Evolutionary conservation across 1,140 invertebrate genomes (phyloP), one percentile per base, ranked within the genome.

Genomic region (Papilio dardanus): DNA sequence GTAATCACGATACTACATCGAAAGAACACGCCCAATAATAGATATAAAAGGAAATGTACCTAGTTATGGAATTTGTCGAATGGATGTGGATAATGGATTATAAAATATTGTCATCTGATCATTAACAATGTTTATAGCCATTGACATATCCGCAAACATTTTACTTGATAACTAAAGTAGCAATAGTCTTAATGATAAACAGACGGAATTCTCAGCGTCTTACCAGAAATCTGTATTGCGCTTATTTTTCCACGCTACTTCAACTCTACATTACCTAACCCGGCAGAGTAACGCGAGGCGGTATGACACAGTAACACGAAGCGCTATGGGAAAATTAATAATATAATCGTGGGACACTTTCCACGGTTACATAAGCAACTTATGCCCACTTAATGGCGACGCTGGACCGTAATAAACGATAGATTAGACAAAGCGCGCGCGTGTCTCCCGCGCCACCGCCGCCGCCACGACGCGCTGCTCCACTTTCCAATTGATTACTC

Each of bases 321-420:
- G 10, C 71, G 33, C 71, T 73, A 73, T 73, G 71, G 71, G 71
- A 73, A 73, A 73, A 73, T 73, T 73, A 73, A 35, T 73, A 73
- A 73, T 73, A 31, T 30, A 16, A 50, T 35, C 71, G 50, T 58
- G 71, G 46, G 35, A 73, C 71, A 58, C 71, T 73, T 73, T 73
- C 71, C 71, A 73, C 71, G 46, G 28, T 73, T 73, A 73, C 19
- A 14, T 50, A 73, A 54, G 46, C 50, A 30, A 28, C 42, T 66
- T 66, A 69, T 37, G 67, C 35, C 35, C 67, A 69, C 35, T 37
- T 37, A 69, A 69, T 14, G 12, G 35, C 67, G 67, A 40, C 33
- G n/a, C 67, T 4, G 33, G 19, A 40, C 33, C 33, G 35, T 69
- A 69, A 69, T 69, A 69, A 69, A 69, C 33, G 19, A 19, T 21